Evolutionary conservation across 2,888 invertebrate genomes (phyloP).

Genomic region (Acronicta alni): DNA sequence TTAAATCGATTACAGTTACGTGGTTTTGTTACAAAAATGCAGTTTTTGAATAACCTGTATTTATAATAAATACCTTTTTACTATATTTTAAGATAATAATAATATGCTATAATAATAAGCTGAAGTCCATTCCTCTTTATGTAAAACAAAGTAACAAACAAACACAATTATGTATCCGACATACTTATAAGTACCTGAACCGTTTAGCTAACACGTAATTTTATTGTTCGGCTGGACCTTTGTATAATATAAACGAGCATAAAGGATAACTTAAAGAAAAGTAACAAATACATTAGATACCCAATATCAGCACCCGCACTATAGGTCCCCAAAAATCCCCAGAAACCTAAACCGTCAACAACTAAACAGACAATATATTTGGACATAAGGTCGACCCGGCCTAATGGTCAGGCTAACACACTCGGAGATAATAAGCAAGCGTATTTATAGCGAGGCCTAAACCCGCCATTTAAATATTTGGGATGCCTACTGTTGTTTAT

Average conservation of each 20-base stretch:
- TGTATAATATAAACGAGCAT: no score
- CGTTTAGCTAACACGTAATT: no score
- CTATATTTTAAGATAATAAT: no score
- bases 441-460: conserved; percentile 36
- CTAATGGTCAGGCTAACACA: conserved; percentile 27
- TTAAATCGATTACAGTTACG: neutral
- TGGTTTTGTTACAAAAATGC: no score
- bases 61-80: no score
- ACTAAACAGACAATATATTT: conserved; percentile 24
- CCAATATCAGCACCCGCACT: neutral
- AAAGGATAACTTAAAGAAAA: neutral
- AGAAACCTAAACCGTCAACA: conserved; percentile 6
- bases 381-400: conserved; percentile 15
- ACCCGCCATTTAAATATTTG: conserved; percentile 38
- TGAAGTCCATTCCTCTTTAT: no score
- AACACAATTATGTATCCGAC: no score
- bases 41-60: no score
- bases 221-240: no score
- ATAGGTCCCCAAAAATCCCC: neutral
- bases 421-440: conserved; percentile 27
- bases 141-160: no score
- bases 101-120: no score
- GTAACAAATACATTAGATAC: neutral
- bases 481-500: conserved; percentile 4
- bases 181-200: no score